These are phyloP conservation scores for Crotalus helleri DNA, from an alignment of 2,113 vertebrate species.

Conservation along the genomic window DNA sequence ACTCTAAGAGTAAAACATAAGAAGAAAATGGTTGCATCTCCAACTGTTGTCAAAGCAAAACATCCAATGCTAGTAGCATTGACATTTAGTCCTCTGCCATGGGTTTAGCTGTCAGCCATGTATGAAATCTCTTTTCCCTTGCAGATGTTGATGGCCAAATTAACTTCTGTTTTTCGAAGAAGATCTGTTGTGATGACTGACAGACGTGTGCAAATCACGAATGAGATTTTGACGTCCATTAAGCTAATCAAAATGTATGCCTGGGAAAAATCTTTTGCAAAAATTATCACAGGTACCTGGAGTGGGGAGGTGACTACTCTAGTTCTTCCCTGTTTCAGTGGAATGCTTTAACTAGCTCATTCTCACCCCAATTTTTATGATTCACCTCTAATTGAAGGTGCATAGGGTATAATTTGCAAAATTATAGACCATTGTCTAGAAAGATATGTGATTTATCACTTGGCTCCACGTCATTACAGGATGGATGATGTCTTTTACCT, in stretches of 20 bases:
- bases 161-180: constrained; percentile 67
- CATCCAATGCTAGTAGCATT: too few species aligned
- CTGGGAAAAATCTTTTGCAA: constrained; percentile 78
- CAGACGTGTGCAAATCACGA: constrained; percentile 75
- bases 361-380: background rate
- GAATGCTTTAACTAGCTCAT: background rate
- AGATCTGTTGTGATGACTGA: constrained; percentile 68
- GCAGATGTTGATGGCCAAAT: constrained; percentile 68
- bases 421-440: background rate
- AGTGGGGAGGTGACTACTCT: background rate
- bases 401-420: constrained; percentile 18
- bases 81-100: background rate
- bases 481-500: background rate
- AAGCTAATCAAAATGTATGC: constrained; percentile 83
- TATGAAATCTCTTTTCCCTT: constrained; percentile 30
- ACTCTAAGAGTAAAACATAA: too few species aligned
- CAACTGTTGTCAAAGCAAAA: too few species aligned
- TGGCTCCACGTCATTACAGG: background rate
- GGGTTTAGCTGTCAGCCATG: constrained; percentile 9
- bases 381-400: background rate
- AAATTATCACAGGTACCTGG: constrained; percentile 66
- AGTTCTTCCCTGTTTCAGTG: background rate
- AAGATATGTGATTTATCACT: background rate
- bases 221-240: constrained; percentile 78
- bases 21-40: too few species aligned